These are phyloP conservation scores for honey bee (Apis mellifera) DNA, from an alignment of 1,140 invertebrate genomes.

Conservation along the genomic window Amel_HAv3.1 CM009938.2:5427001-5427500, in stretches of 20 bases:
- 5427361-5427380: no score
- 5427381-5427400: background rate
- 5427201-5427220: constrained; percentile 17
- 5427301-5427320: background rate
- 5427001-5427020: no score
- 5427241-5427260: constrained; percentile 34
- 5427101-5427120: background rate
- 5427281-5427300: background rate
- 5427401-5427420: no score
- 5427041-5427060: no score
- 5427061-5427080: background rate
- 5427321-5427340: background rate
- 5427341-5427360: background rate
- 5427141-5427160: background rate
- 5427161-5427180: constrained; percentile 20
- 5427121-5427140: constrained; percentile 10
- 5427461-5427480: background rate
- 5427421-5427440: no score
- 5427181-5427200: constrained; percentile 15
- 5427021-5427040: no score
- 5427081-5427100: no score
- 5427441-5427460: no score
- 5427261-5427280: background rate
- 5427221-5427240: background rate
- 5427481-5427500: background rate